Evolutionary conservation across 1,140 invertebrate genomes (phyloP).

Genomic region (Aphis gossypii): DNA sequence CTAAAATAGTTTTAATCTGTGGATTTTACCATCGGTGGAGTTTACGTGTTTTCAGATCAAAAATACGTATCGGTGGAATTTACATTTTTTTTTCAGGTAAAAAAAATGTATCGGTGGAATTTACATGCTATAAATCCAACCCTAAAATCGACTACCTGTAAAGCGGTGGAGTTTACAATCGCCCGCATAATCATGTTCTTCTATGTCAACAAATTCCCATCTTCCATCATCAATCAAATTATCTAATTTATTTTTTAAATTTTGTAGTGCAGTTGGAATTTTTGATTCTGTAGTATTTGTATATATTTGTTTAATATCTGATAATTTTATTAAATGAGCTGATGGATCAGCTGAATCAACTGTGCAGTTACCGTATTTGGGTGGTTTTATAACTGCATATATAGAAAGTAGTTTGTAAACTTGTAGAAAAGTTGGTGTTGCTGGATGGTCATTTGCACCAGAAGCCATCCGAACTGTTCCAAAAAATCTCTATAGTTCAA

Average conservation of each 20-base stretch:
- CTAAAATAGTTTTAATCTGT: no score
- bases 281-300: not conserved
- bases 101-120: no score
- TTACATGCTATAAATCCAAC: no score
- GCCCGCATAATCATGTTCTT: not conserved
- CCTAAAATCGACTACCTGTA: no score
- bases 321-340: not conserved
- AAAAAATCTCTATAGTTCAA: not conserved
- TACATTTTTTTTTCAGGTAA: no score
- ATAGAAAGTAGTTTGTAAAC: not conserved
- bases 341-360: not conserved
- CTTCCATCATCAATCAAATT: not conserved
- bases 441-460: not conserved
- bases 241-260: not conserved
- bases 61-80: no score
- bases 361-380: not conserved
- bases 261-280: not conserved
- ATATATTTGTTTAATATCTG: not conserved
- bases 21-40: no score
- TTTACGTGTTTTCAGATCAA: no score
- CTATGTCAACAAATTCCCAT: not conserved
- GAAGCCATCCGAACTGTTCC: not conserved
- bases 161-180: no score
- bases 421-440: not conserved
- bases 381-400: not conserved